These are phyloP conservation scores for Enoplosus armatus DNA, from an alignment of 2,797 vertebrate species.

Conservation along the genomic window DNA sequence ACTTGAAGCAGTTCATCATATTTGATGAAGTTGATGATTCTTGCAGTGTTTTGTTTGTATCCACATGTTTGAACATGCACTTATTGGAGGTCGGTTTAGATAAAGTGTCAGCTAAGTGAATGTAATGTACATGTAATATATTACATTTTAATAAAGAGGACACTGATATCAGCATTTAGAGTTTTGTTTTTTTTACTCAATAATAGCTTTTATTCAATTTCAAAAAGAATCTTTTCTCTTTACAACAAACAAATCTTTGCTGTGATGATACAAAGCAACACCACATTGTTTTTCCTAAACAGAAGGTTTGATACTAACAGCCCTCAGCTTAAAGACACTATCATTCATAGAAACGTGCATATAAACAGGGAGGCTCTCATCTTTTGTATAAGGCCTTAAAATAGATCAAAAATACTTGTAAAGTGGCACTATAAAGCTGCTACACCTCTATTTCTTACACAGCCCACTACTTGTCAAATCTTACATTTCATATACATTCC, in stretches of 20 bases:
- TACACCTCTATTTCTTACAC: conserved; percentile 93
- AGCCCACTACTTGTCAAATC: conserved; percentile 93
- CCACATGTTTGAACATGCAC: too few species aligned
- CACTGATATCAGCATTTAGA: conserved; percentile 85
- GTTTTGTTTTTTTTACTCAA: conserved; percentile 87
- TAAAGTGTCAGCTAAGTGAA: too few species aligned
- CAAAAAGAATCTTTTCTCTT: conserved; percentile 87
- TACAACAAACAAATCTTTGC: conserved; percentile 93
- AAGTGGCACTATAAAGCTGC: conserved; percentile 84
- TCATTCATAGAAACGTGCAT: conserved; percentile 92
- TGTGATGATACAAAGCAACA: conserved; percentile 92
- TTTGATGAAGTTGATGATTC: too few species aligned
- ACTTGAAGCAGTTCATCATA: too few species aligned
- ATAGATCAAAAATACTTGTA: conserved; percentile 95
- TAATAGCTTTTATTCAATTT: conserved; percentile 94
- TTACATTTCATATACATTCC: conserved; percentile 96
- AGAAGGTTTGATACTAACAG: conserved; percentile 83
- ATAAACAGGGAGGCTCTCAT: conserved; percentile 95
- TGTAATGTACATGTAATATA: too few species aligned
- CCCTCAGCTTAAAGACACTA: conserved; percentile 77
- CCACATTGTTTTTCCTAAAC: conserved; percentile 84
- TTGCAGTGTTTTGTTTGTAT: too few species aligned
- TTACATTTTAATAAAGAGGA: conserved; percentile 13
- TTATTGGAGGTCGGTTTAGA: too few species aligned
- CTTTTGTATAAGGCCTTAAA: conserved; percentile 93